phyloP scores from a whole-genome alignment of 2,113 vertebrate species.

The Sigmodon hispidus region DNA sequence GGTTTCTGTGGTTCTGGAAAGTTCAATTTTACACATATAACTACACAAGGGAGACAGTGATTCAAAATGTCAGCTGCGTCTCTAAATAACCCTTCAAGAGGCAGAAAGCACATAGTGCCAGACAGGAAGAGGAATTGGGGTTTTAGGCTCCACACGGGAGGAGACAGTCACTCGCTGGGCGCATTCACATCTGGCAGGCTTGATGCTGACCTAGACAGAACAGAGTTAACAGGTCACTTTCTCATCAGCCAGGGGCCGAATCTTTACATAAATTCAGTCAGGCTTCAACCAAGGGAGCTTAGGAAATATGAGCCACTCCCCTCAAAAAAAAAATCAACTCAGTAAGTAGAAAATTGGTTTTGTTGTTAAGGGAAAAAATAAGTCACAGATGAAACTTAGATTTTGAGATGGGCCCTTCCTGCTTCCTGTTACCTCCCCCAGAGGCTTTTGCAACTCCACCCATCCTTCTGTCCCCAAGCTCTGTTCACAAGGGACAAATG shows the following conservation, averaged over 20 bases:
- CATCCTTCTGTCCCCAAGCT: not conserved
- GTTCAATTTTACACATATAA: not conserved
- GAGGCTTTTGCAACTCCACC: not conserved
- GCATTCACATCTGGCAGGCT: rapidly evolving
- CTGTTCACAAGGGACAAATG: too few species aligned
- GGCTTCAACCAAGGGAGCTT: not conserved
- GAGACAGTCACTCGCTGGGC: not conserved
- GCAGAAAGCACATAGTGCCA: not conserved
- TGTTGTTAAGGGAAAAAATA: not conserved
- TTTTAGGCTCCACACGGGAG: not conserved
- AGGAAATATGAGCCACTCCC: not conserved
- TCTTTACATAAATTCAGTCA: not conserved
- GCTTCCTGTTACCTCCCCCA: too few species aligned
- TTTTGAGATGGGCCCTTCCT: not conserved
- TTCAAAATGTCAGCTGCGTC: not conserved
- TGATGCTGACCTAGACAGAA: not conserved
- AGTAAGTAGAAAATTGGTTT: not conserved
- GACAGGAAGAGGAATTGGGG: not conserved
- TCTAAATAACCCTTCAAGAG: not conserved
- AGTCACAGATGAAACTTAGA: not conserved
- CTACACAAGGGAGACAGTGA: not conserved
- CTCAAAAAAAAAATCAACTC: not conserved
- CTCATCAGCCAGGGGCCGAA: rapidly evolving
- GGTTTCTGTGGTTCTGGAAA: not conserved
- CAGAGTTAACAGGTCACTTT: not conserved